Evolutionary conservation across 2,888 invertebrate genomes (phyloP), one percentile per base, ranked within the genome.

Genomic region (Seira sanloemensis): DNA sequence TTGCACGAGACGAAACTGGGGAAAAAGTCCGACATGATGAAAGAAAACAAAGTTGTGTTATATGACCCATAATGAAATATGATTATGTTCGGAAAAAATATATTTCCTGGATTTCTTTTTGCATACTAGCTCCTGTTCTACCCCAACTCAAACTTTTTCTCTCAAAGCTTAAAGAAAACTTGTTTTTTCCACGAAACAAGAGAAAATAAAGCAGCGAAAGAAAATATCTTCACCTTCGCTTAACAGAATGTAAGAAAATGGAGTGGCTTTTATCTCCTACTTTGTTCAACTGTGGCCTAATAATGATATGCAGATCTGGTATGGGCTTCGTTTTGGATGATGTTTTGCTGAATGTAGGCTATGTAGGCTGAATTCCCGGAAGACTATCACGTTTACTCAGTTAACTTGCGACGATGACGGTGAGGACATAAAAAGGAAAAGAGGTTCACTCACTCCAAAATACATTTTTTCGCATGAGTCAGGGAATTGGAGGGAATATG

Each of bases 221-320:
- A n/a, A n/a, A n/a, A n/a, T n/a, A n/a, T n/a, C 58, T 58, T 58
- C n/a, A 58, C n/a, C 58, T 37, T 58, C 18, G 37, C n/a, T 18
- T 4, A 58, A 18, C 16, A 58, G 18, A 12, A 58, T 58, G 58
- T n/a, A 58, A 58, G n/a, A 37, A 37, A 7, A 12, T 37, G 58
- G 18, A 58, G 58, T 58, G 58, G 58, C 37, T 7, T 37, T 4
- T 12, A 37, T n/a, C n/a, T n/a, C n/a, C n/a, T n/a, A n/a, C n/a
- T 37, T 37, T 37, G 7, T 12, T 37, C 37, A 5, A 37, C 7
- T 37, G 37, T 58, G 18, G 58, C 58, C 12, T 16, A 58, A 58
- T 58, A 58, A 58, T 58, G 18, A 58, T 58, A 58, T 58, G 58
- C 58, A 58, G 58, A 58, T 58, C 58, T 58, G 7, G 7, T 37